phyloP scores from a whole-genome alignment of 2,888 invertebrate species.

The Tetropium fuscum region DNA sequence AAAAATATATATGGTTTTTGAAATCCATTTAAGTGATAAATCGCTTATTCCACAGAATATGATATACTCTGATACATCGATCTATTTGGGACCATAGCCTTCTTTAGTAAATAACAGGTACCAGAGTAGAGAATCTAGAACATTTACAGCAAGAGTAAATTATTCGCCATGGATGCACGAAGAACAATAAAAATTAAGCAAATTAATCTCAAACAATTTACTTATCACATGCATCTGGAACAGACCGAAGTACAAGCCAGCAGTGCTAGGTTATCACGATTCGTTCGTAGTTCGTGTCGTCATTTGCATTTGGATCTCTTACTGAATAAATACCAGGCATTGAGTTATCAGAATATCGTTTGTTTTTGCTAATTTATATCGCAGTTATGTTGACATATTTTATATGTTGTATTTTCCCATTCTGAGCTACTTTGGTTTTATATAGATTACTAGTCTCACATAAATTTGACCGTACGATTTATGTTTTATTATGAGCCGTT shows the following conservation, averaged over 20 bases:
- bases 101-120: no score
- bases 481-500: conserved; percentile 42
- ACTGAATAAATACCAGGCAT: conserved; percentile 55
- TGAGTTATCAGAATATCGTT: conserved; percentile 58
- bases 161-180: no score
- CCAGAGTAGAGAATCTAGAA: no score
- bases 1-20: no score
- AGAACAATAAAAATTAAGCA: conserved; percentile 18
- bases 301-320: conserved; percentile 57
- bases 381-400: conserved; percentile 47
- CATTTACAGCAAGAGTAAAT: no score
- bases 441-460: conserved; percentile 38
- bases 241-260: conserved; percentile 43
- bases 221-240: conserved; percentile 42
- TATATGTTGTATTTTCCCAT: conserved; percentile 42
- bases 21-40: no score
- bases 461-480: conserved; percentile 43
- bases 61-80: no score
- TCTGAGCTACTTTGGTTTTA: conserved; percentile 34
- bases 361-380: conserved; percentile 55
- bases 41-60: no score
- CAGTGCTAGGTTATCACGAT: conserved; percentile 56
- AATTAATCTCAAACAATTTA: conserved; percentile 36
- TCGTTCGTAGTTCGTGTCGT: conserved; percentile 53
- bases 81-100: no score